Conservation (phyloP, 2,113 vertebrate species). For the Australoheros scitulus region DNA sequence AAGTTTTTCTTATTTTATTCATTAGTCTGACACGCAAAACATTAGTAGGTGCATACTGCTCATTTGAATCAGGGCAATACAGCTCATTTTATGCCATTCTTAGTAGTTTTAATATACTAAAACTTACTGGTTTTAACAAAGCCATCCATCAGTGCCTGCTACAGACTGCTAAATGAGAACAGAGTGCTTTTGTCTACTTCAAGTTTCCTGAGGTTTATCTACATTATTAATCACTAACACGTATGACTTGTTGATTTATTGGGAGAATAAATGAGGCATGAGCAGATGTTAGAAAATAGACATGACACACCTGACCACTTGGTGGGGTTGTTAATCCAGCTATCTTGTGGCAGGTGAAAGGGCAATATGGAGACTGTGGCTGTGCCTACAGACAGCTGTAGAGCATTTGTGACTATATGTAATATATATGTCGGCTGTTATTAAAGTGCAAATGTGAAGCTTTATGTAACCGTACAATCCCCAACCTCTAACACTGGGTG, state of each 20-base stretch:
- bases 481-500: not conserved
- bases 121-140: not conserved
- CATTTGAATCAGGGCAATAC: not conserved
- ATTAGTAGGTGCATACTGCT: not conserved
- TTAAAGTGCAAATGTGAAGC: conserved; percentile 7
- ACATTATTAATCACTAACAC: conserved; percentile 13
- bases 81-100: not conserved
- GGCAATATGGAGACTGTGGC: conserved; percentile 32
- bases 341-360: conserved; percentile 70
- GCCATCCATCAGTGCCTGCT: not conserved
- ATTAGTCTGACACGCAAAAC: not conserved
- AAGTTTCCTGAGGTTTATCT: conserved; percentile 1
- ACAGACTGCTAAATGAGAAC: not conserved
- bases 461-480: not conserved
- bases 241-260: conserved; percentile 15
- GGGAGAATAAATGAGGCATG: conserved; percentile 12
- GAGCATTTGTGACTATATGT: not conserved
- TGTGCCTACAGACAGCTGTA: not conserved
- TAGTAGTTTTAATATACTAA: not conserved
- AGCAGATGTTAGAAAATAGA: conserved; percentile 5
- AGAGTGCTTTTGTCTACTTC: not conserved
- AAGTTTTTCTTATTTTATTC: not conserved
- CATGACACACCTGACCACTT: conserved; percentile 73
- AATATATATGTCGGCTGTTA: conserved; percentile 6
- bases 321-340: conserved; percentile 76